Conservation (phyloP, 2,797 vertebrate genomes). For the Epinephelus coioides region DNA sequence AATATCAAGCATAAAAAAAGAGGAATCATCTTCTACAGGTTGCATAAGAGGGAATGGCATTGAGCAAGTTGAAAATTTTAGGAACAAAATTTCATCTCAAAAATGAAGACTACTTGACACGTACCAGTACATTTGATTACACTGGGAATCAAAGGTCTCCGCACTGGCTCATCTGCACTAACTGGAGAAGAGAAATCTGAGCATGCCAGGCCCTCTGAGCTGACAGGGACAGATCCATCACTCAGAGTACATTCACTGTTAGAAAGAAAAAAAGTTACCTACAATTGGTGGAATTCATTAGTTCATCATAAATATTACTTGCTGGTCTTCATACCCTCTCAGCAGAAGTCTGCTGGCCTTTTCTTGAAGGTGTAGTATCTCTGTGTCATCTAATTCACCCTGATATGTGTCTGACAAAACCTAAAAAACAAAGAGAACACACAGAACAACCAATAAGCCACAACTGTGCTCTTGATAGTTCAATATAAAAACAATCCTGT, state of each 20-base stretch:
- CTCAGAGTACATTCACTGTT: slow-evolving; percentile 73
- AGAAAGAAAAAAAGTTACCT: slow-evolving; percentile 30
- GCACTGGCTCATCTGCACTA: slow-evolving; percentile 70
- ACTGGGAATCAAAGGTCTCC: slow-evolving; percentile 64
- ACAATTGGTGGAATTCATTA: neutral
- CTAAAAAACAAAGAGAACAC: slow-evolving; percentile 49
- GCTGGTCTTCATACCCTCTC: slow-evolving; percentile 80
- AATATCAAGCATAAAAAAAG: neutral
- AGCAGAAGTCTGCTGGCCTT: slow-evolving; percentile 85
- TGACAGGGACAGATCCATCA: slow-evolving; percentile 79
- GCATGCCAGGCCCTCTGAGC: slow-evolving; percentile 84
- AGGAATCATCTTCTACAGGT: neutral
- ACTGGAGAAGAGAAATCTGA: slow-evolving; percentile 79
- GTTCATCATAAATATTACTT: neutral
- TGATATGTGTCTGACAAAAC: slow-evolving; percentile 77
- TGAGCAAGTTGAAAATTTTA: neutral
- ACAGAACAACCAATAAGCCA: neutral
- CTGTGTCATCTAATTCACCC: slow-evolving; percentile 83
- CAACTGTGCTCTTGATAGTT: neutral
- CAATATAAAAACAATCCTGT: neutral
- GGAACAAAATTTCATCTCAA: neutral
- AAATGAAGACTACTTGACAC: neutral
- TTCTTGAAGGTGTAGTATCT: slow-evolving; percentile 88
- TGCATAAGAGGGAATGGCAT: neutral
- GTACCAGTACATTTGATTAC: slow-evolving; percentile 70